Conservation (phyloP, 2,888 invertebrate species). For the Noctua fimbriata region DNA sequence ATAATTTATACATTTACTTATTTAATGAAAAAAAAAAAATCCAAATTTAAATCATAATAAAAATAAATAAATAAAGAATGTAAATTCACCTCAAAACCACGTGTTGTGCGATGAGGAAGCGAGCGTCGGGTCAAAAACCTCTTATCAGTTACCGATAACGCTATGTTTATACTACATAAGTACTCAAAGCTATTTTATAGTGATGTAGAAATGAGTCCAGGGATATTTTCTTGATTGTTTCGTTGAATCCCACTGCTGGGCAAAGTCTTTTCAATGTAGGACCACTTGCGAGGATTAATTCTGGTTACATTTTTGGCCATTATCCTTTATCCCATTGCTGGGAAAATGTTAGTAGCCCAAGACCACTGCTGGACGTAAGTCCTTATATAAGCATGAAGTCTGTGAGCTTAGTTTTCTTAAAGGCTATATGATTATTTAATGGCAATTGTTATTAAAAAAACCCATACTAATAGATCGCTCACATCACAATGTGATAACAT, state of each 20-base stretch:
- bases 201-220: slow-evolving; percentile 13
- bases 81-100: slow-evolving; percentile 71
- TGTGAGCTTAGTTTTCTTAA: not conserved
- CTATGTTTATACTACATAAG: slow-evolving; percentile 73
- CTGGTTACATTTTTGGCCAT: not conserved
- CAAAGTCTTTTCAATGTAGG: not conserved
- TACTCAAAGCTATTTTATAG: slow-evolving; percentile 41
- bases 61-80: slow-evolving; percentile 45
- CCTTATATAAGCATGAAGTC: not conserved
- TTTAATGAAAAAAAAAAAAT: no score
- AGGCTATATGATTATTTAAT: not conserved
- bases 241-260: slow-evolving; percentile 13
- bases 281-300: not conserved
- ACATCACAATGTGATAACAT: not conserved
- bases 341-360: not conserved
- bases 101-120: slow-evolving; percentile 77
- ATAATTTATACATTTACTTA: not conserved
- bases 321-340: not conserved
- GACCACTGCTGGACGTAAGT: slow-evolving; percentile 1
- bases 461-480: not conserved
- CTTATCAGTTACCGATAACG: slow-evolving; percentile 82
- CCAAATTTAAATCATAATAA: slow-evolving; percentile 15
- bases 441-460: not conserved
- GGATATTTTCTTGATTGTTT: not conserved
- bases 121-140: slow-evolving; percentile 75